Percentiles rank a stretch among this genome's conserved stretches.
Conservation (phyloP, 23 tunicate species). For the Ciona savignyi region DNA sequence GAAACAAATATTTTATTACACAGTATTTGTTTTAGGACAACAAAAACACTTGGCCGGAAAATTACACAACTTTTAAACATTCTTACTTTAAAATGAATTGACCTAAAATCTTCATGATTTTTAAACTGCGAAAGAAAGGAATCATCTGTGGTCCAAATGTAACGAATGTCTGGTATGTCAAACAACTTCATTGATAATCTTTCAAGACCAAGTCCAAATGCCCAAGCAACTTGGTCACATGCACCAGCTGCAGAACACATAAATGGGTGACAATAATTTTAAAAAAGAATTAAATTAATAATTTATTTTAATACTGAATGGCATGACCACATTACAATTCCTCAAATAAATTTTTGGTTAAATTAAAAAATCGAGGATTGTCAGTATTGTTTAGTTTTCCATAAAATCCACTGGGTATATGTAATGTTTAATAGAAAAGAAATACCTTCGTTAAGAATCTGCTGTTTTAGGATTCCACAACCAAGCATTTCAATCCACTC, state of each 20-base stretch:
- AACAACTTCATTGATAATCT: slow-evolving; percentile 91
- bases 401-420: too few species aligned
- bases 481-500: slow-evolving; percentile 98
- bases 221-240: slow-evolving; percentile 82
- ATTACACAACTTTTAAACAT: too few species aligned
- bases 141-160: slow-evolving; percentile 66
- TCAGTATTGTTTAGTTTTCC: too few species aligned
- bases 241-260: slow-evolving; percentile 74
- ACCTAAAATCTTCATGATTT: slow-evolving; percentile 5
- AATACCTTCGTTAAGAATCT: slow-evolving; percentile 38
- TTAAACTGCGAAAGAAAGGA: slow-evolving; percentile 61
- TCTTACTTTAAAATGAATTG: slow-evolving; percentile 53
- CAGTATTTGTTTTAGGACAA: too few species aligned
- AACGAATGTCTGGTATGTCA: slow-evolving; percentile 82
- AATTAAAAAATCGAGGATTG: too few species aligned
- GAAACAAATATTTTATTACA: too few species aligned
- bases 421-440: too few species aligned
- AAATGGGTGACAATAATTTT: background rate
- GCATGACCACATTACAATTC: background rate
- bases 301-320: background rate
- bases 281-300: background rate
- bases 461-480: slow-evolving; percentile 86
- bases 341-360: too few species aligned
- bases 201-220: slow-evolving; percentile 94
- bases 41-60: too few species aligned